Conservation (phyloP, 2,113 vertebrate genomes). For the Vimba vimba region DNA sequence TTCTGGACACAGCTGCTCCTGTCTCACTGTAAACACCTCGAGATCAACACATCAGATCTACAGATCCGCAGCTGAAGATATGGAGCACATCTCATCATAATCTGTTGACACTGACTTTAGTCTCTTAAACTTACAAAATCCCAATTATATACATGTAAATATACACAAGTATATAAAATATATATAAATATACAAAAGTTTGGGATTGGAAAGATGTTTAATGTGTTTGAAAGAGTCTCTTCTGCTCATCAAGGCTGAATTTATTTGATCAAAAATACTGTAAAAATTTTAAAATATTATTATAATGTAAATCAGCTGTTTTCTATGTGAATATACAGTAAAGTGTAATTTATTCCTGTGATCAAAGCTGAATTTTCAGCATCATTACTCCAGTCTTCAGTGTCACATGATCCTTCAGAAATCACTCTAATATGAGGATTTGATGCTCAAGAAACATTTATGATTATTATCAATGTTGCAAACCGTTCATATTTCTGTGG, state of each 20-base stretch:
- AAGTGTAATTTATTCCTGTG: background rate
- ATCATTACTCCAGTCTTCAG: no score
- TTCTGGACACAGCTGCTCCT: slow-evolving; percentile 43
- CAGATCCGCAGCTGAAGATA: no score
- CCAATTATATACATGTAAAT: background rate
- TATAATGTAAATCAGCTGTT: background rate
- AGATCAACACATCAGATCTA: no score
- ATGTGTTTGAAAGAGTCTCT: background rate
- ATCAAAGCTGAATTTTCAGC: background rate
- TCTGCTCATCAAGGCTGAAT: background rate
- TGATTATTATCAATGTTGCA: no score
- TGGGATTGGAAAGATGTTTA: background rate
- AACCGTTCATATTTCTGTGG: no score
- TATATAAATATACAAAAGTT: background rate
- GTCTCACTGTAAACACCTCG: background rate
- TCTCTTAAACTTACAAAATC: background rate
- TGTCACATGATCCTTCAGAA: no score
- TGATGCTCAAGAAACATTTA: no score
- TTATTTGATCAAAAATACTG: background rate
- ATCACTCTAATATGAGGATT: no score
- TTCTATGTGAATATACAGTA: background rate
- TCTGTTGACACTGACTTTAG: background rate
- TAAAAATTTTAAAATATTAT: background rate
- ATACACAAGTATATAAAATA: background rate
- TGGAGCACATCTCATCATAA: background rate